Percentiles rank a stretch among this genome's conserved stretches.
phyloP scores from a whole-genome alignment of 2,888 invertebrate genomes.

The Phengaris arion region DNA sequence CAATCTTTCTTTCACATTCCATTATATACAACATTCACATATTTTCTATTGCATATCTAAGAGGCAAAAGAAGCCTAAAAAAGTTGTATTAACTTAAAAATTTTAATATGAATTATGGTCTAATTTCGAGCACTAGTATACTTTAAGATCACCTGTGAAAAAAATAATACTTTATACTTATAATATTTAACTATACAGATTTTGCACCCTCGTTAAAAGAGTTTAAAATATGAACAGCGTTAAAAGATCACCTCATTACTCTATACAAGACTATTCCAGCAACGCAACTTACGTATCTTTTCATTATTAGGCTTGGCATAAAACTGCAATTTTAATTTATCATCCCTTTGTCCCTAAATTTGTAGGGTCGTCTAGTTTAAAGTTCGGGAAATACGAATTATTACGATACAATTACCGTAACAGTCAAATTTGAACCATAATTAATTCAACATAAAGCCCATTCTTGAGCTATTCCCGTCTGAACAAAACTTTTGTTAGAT shows the following conservation, averaged over 20 bases:
- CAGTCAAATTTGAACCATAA: slow-evolving; percentile 4
- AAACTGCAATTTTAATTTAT: slow-evolving; percentile 71
- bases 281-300: slow-evolving; percentile 41
- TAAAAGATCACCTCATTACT: not conserved
- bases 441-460: not conserved
- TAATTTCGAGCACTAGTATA: no score
- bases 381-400: slow-evolving; percentile 67
- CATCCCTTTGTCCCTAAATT: slow-evolving; percentile 67
- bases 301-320: slow-evolving; percentile 59
- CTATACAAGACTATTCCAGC: slow-evolving; percentile 45
- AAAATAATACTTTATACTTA: no score
- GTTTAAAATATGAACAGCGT: not conserved
- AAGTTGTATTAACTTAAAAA: no score
- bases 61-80: no score
- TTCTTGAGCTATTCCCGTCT: not conserved
- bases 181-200: no score
- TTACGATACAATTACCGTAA: slow-evolving; percentile 40
- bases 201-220: not conserved
- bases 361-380: slow-evolving; percentile 58
- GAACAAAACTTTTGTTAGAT: slow-evolving; percentile 32
- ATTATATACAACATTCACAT: no score
- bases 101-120: no score
- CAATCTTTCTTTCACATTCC: no score
- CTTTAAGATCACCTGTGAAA: no score
- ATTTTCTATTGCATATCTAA: no score